Evolutionary conservation across 2,797 vertebrate genomes (phyloP).

Genomic region (Sebastes dallii): DNA sequence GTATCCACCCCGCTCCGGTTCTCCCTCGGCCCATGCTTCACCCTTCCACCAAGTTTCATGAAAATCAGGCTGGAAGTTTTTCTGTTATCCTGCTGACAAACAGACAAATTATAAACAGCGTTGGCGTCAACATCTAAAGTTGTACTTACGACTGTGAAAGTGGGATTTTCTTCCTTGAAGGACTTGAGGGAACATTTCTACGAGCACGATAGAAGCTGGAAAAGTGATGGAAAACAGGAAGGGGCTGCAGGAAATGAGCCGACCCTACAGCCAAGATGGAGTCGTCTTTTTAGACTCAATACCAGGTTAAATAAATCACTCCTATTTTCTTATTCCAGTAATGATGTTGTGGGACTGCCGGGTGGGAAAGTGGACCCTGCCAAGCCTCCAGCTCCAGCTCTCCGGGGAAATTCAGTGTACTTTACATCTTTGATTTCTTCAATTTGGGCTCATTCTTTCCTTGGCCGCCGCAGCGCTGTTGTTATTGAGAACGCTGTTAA

Average conservation of each 20-base stretch:
- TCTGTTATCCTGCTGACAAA: neutral
- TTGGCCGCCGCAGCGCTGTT: neutral
- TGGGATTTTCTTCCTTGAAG: neutral
- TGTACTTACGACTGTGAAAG: neutral
- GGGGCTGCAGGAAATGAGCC: neutral
- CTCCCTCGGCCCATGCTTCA: neutral
- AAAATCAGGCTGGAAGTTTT: neutral
- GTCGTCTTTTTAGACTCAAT: neutral
- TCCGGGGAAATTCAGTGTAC: constrained; percentile 3
- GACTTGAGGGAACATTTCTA: neutral
- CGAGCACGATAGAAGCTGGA: neutral
- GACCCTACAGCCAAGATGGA: neutral
- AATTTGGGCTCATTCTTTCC: constrained; percentile 38
- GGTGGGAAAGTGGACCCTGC: constrained; percentile 12
- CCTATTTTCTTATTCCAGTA: constrained; percentile 33
- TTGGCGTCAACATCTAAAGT: neutral
- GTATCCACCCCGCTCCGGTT: neutral
- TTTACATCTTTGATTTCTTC: constrained; percentile 38
- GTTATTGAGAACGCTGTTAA: constrained; percentile 19
- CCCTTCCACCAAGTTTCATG: neutral
- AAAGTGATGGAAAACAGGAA: neutral
- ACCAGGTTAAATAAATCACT: constrained; percentile 22
- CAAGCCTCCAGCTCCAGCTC: neutral
- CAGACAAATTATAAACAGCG: neutral
- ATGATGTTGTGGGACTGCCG: constrained; percentile 8